Conservation (phyloP, 2,888 invertebrate species). For the Meteorus colon region DNA sequence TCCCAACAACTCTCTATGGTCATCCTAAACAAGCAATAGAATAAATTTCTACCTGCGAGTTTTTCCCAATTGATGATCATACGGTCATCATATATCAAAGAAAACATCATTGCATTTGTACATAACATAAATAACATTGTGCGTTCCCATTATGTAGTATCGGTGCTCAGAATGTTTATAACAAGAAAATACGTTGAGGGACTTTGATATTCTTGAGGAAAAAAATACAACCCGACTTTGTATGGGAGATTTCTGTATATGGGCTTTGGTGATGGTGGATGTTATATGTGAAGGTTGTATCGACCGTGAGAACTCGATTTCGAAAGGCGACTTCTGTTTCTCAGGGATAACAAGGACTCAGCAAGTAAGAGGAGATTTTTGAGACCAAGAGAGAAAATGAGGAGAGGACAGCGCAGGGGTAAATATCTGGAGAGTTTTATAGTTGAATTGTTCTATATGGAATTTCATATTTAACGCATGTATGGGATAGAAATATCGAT, state of each 20-base stretch:
- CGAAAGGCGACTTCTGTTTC: slow-evolving; percentile 65
- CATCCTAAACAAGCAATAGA: not conserved
- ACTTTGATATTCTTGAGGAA: not conserved
- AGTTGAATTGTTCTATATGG: not conserved
- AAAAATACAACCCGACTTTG: not conserved
- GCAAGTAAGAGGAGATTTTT: slow-evolving; percentile 61
- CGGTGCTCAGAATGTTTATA: not conserved
- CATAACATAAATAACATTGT: not conserved
- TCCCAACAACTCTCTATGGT: slow-evolving; percentile 1
- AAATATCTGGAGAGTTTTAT: not conserved
- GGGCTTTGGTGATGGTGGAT: not conserved
- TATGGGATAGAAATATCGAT: not conserved
- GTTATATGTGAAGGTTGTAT: slow-evolving; percentile 23
- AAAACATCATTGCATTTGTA: not conserved
- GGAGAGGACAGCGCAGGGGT: not conserved
- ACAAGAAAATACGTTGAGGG: not conserved
- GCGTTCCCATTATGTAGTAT: not conserved
- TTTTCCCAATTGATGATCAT: not conserved
- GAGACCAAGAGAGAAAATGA: slow-evolving; percentile 35
- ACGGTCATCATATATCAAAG: not conserved
- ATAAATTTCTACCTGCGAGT: not conserved
- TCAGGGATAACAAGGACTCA: slow-evolving; percentile 67
- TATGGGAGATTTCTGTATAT: not conserved
- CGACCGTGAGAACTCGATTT: slow-evolving; percentile 68
- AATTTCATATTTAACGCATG: not conserved